Evolutionary conservation across 2,113 vertebrate genomes (phyloP).

Genomic region (Lasiurus borealis): DNA sequence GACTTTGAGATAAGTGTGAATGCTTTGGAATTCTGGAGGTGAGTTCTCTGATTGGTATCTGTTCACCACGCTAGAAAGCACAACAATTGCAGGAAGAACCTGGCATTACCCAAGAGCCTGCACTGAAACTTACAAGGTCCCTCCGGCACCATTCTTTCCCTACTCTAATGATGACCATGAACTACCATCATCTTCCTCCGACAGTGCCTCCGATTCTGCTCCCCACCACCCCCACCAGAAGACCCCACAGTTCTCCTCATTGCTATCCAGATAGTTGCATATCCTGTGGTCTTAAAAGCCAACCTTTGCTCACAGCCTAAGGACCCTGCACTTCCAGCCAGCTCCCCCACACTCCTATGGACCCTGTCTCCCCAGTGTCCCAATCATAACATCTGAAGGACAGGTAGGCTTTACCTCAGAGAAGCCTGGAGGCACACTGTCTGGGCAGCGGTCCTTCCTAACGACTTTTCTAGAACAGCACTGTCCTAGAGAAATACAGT

Average conservation of each 20-base stretch:
- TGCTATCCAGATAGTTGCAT: neutral
- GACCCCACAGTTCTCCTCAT: accelerated
- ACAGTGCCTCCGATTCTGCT: neutral
- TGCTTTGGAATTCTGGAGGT: neutral
- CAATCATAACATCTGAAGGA: neutral
- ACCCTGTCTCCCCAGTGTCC: neutral
- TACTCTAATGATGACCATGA: accelerated
- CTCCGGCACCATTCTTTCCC: accelerated
- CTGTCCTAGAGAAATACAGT: neutral
- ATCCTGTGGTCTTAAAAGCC: neutral
- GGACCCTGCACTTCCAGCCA: neutral
- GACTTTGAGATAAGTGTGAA: neutral
- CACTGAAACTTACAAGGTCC: neutral
- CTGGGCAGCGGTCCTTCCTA: neutral
- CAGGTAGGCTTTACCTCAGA: neutral
- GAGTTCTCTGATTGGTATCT: neutral
- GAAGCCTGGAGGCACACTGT: neutral
- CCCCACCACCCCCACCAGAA: no score
- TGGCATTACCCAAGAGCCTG: neutral
- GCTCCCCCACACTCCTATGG: no score
- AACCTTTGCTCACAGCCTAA: no score
- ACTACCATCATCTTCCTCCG: accelerated
- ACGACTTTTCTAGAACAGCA: neutral
- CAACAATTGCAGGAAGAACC: neutral
- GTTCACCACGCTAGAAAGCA: neutral